These are phyloP conservation scores for Bradysia coprophila DNA, from an alignment of 1,140 invertebrate genomes.

Conservation along the genomic window DNA sequence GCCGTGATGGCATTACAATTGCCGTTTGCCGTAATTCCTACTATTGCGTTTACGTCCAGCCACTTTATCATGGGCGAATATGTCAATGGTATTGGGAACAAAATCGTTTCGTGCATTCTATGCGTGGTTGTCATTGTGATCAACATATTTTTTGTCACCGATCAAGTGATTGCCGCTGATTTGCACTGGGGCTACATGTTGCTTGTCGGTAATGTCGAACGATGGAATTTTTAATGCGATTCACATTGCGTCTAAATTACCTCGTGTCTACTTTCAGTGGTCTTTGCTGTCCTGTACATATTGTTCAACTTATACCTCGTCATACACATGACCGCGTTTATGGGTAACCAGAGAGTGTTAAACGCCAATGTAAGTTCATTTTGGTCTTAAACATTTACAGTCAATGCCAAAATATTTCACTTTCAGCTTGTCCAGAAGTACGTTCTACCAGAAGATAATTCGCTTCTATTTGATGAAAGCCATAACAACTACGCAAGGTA, in stretches of 20 bases:
- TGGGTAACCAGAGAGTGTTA: constrained; percentile 31
- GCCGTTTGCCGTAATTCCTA: constrained; percentile 69
- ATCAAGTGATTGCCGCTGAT: constrained; percentile 32
- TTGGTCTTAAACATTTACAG: background rate
- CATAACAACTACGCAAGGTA: constrained; percentile 23
- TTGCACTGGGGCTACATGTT: constrained; percentile 30
- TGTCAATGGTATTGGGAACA: constrained; percentile 52
- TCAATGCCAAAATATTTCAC: background rate
- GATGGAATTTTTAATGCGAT: background rate
- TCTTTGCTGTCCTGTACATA: constrained; percentile 45
- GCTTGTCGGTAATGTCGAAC: constrained; percentile 21
- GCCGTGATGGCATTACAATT: constrained; percentile 74
- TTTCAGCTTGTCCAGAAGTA: constrained; percentile 22
- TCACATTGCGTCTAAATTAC: background rate
- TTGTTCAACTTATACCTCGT: constrained; percentile 50
- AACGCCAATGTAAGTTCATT: constrained; percentile 17
- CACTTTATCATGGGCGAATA: constrained; percentile 68
- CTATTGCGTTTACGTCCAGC: constrained; percentile 74
- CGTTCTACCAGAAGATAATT: constrained; percentile 20
- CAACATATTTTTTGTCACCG: constrained; percentile 63
- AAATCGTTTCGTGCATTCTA: constrained; percentile 43
- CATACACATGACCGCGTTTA: constrained; percentile 46
- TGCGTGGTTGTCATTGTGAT: constrained; percentile 57
- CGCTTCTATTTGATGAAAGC: constrained; percentile 19
- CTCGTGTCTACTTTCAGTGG: constrained; percentile 9